phyloP scores from a whole-genome alignment of 2,888 invertebrate genomes.

The Geophilus truncorum region DNA sequence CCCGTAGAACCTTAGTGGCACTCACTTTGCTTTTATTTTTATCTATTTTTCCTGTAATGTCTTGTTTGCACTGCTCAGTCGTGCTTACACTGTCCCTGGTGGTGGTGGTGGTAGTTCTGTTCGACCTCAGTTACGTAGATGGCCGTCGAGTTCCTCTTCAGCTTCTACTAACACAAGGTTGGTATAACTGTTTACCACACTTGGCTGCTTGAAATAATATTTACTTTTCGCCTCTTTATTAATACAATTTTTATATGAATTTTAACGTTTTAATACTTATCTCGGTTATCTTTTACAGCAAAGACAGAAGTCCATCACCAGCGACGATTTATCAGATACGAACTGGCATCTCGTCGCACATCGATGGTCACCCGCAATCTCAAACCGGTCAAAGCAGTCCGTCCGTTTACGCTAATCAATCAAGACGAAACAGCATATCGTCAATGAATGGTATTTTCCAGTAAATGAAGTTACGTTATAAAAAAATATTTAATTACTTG shows the following conservation, averaged over 20 bases:
- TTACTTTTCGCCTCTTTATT: background rate
- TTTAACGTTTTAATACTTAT: background rate
- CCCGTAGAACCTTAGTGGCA: background rate
- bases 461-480: background rate
- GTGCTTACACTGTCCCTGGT: constrained; percentile 37
- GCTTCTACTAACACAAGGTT: constrained; percentile 37
- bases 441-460: constrained; percentile 52
- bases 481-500: background rate
- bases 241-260: background rate
- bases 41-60: background rate
- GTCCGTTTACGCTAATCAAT: constrained; percentile 58
- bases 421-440: constrained; percentile 60
- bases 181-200: background rate
- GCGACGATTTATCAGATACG: constrained; percentile 54
- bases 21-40: background rate
- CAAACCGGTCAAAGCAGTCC: constrained; percentile 42
- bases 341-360: constrained; percentile 34
- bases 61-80: constrained; percentile 43
- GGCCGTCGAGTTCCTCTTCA: constrained; percentile 43
- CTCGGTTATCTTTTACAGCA: constrained; percentile 39
- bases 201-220: background rate
- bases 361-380: constrained; percentile 35
- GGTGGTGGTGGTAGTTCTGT: background rate
- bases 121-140: constrained; percentile 41
- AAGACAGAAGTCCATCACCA: constrained; percentile 44